A percentile compares a stretch with the other conserved stretches of the same genome.
phyloP scores from a whole-genome alignment of 23 tunicate species.

The Styela plicata region DNA sequence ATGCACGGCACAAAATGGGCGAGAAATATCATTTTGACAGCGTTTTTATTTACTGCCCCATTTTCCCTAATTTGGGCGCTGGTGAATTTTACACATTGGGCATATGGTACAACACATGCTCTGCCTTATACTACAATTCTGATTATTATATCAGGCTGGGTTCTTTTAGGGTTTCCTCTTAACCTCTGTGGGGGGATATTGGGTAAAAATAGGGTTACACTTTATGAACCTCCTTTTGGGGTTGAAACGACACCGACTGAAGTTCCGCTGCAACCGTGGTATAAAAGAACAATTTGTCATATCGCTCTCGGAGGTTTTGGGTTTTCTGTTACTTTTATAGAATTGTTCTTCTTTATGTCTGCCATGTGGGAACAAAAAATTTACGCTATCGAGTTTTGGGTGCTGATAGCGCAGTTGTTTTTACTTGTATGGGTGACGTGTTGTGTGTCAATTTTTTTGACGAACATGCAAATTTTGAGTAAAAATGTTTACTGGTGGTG shows the following conservation, averaged over 20 bases:
- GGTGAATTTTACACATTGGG: background rate
- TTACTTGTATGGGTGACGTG: background rate
- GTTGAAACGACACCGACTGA: background rate
- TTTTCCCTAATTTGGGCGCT: background rate
- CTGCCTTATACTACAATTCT: background rate
- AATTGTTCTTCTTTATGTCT: background rate
- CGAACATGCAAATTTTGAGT: background rate
- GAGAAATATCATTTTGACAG: background rate
- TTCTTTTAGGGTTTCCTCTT: background rate
- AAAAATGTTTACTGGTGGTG: background rate
- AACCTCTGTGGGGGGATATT: background rate
- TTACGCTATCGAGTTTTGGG: background rate
- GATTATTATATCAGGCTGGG: background rate
- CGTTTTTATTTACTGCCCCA: background rate
- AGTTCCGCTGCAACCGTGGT: background rate
- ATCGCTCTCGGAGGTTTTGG: background rate
- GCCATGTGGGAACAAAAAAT: background rate
- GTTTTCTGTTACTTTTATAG: background rate
- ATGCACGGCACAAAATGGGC: background rate
- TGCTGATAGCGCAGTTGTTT: background rate
- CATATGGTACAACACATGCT: background rate
- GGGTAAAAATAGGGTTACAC: background rate
- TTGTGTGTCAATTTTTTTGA: background rate
- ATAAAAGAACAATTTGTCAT: background rate
- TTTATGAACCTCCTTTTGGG: background rate